Percentiles rank a stretch among this genome's conserved stretches.
Conservation (phyloP, 30 jellyfish, hydroid and myxozoan genomes). For the Chironex yamaguchii region DNA sequence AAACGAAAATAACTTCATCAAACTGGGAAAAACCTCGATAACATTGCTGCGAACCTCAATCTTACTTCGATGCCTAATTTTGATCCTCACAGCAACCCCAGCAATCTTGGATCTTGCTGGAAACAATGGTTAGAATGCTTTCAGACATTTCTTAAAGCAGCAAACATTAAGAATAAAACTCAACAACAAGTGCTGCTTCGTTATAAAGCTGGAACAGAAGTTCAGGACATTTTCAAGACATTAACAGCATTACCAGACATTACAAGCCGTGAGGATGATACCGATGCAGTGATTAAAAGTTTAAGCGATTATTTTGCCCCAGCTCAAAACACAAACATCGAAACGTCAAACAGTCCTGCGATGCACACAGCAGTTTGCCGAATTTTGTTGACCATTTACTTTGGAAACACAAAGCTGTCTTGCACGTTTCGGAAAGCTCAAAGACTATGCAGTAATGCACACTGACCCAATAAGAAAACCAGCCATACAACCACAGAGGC, state of each 20-base stretch:
- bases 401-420: constrained; percentile 29
- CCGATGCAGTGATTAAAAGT: too few species aligned
- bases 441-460: constrained; percentile 69
- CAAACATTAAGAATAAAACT: background rate
- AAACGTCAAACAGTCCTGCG: too few species aligned
- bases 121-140: background rate
- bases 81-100: constrained; percentile 9
- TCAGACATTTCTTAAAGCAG: constrained; percentile 9
- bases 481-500: constrained; percentile 44
- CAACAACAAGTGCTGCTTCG: background rate
- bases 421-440: constrained; percentile 65
- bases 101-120: background rate
- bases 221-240: too few species aligned
- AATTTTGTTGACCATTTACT: constrained; percentile 4
- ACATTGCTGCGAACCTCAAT: constrained; percentile 1
- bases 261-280: too few species aligned
- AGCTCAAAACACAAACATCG: too few species aligned
- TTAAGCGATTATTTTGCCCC: too few species aligned
- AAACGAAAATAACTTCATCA: too few species aligned
- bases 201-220: constrained; percentile 10
- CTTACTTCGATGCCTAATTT: background rate
- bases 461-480: constrained; percentile 46
- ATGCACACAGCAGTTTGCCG: too few species aligned
- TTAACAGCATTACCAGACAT: too few species aligned
- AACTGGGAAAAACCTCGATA: too few species aligned